Evolutionary conservation across 2,113 vertebrate genomes (phyloP).

Genomic region (Leuciscus idus): DNA sequence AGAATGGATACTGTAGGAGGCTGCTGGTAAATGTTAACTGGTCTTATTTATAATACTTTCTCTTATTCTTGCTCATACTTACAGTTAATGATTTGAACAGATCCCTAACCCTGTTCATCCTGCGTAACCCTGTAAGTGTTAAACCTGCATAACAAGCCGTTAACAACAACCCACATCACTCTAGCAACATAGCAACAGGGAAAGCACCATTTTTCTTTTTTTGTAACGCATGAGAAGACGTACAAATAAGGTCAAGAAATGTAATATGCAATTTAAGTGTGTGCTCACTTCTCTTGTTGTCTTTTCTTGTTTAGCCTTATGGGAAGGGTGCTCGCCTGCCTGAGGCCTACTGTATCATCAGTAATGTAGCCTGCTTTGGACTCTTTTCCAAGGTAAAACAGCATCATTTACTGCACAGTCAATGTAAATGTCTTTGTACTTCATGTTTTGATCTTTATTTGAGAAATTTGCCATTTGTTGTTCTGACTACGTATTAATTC

Average conservation of each 20-base stretch:
- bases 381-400: conserved; percentile 90
- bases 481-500: not conserved
- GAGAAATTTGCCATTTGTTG: not conserved
- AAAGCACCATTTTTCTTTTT: not conserved
- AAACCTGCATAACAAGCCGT: not conserved
- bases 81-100: not conserved
- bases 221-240: not conserved
- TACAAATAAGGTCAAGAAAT: not conserved
- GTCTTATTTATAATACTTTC: not conserved
- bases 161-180: not conserved
- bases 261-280: not conserved
- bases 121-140: not conserved
- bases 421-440: not conserved
- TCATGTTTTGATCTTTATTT: not conserved
- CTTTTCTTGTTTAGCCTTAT: conserved; percentile 74
- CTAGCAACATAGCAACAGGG: not conserved
- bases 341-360: conserved; percentile 95
- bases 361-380: conserved; percentile 91
- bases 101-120: no score
- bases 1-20: conserved; percentile 93
- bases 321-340: conserved; percentile 87
- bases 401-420: not conserved
- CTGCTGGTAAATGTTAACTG: conserved; percentile 81
- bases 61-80: not conserved
- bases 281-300: not conserved